Base-by-base conservation (phyloP, 2,113 vertebrate species). In the Lophura nycthemera region DNA sequence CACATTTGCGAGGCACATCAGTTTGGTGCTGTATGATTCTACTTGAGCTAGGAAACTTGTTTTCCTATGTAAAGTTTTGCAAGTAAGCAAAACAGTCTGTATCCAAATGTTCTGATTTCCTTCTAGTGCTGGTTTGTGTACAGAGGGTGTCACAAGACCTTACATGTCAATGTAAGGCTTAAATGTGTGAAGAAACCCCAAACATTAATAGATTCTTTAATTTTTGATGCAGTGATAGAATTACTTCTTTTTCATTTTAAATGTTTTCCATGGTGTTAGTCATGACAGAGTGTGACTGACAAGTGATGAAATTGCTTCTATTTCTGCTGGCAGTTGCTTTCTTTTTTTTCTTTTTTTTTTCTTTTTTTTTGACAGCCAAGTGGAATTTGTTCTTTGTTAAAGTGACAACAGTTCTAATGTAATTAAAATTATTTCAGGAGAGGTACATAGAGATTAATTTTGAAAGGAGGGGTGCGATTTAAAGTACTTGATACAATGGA, bases 381-480 rank as follows among this genome's bases (percentile, higher is more conserved):
- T 86, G 42, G 56, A 91, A 56, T 77, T 93, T 57, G 4, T 74
- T 83, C 88, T 90, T 89, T 95, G 60, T 93, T 77, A 80, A 83
- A 50, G 27, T 92, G 84, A 84, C 89, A 93, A 48, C 8, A 71
- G 43, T 34, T 83, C 15, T 90, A 45, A 40, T 50, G 7, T 83
- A 94, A 82, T 89, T 69, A 63, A 92, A 87, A 72, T 89, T 52
- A 73, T 83, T 86, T 88, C 56, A 93, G 38, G 61, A 77, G n/a
- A 50, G 21, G 45, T 86, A 45, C 21, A 8, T 32, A 45, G 75
- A 84, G 80, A 71, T 83, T 74, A 12, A 64, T 86, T 93, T 86
- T 13, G 57, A 66, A 74, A 74, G n/a, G 20, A 90, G 9, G 8
- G 16, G 18, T 57, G 60, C 76, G 56, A 29, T 85, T 12, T 22